Conservation (phyloP, 1,140 invertebrate species). For the silkworm (Bombyx mori) region DNA sequence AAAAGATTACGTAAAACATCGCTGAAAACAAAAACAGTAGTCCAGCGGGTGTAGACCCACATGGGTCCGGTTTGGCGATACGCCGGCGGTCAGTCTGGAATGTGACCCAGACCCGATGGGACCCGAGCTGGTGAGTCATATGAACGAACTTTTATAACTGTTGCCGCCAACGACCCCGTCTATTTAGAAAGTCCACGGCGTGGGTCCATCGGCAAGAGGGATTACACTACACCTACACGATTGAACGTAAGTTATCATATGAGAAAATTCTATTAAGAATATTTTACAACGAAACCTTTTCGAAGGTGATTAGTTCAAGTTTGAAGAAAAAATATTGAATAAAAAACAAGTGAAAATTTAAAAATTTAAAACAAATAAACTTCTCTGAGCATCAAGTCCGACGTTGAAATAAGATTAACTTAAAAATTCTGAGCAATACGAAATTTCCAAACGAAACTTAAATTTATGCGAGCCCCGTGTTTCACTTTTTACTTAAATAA, state of each 20-base stretch:
- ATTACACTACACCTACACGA: constrained; percentile 34
- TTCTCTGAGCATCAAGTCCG: constrained; percentile 20
- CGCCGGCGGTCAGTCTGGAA: constrained; percentile 45
- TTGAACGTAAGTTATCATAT: constrained; percentile 8
- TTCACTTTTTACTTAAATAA: too few relatives aligned
- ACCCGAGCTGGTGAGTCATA: constrained; percentile 53
- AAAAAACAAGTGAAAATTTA: too few relatives aligned
- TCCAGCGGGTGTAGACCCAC: constrained; percentile 8
- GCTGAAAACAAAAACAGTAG: not conserved
- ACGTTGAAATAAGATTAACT: constrained; percentile 14
- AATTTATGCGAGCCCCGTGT: too few relatives aligned
- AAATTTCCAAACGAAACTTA: too few relatives aligned
- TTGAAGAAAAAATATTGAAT: too few relatives aligned
- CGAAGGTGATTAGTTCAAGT: too few relatives aligned
- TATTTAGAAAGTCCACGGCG: constrained; percentile 49
- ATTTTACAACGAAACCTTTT: too few relatives aligned
- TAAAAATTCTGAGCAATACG: too few relatives aligned
- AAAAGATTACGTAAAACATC: not conserved
- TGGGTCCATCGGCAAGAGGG: constrained; percentile 45
- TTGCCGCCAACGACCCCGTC: constrained; percentile 21
- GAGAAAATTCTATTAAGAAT: too few relatives aligned
- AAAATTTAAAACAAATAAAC: too few relatives aligned
- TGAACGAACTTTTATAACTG: constrained; percentile 40
- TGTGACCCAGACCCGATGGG: constrained; percentile 63
- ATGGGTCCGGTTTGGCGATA: constrained; percentile 56